Conservation (phyloP, 2,113 vertebrate species). For the Oenanthe oenanthe region DNA sequence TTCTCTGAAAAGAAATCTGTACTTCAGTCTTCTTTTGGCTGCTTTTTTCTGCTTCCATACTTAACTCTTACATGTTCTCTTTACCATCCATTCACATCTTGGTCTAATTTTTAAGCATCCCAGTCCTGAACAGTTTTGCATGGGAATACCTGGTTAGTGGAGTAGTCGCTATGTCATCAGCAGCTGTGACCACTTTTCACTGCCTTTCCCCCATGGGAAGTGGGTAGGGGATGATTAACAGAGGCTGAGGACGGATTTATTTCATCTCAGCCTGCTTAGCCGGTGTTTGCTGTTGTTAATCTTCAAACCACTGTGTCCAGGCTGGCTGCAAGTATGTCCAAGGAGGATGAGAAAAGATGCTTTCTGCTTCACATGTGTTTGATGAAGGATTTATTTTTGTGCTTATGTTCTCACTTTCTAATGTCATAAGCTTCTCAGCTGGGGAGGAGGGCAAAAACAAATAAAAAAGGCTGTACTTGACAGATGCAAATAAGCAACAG, state of each 20-base stretch:
- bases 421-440: neutral
- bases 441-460: neutral
- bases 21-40: neutral
- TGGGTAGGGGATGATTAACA: rapidly evolving
- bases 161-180: rapidly evolving
- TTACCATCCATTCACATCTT: neutral
- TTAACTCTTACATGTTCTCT: neutral
- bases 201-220: neutral
- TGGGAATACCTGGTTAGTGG: neutral
- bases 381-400: neutral
- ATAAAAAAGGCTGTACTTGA: neutral
- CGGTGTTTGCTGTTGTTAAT: neutral
- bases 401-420: neutral
- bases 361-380: neutral
- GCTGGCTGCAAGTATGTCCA: neutral
- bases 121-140: neutral
- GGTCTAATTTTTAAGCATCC: neutral
- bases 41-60: neutral
- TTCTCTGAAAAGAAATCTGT: slow-evolving; percentile 13
- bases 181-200: no score
- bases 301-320: neutral
- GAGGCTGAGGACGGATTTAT: neutral
- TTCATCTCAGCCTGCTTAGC: neutral
- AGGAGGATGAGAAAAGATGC: neutral
- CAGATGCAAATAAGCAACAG: neutral